Base-by-base conservation (phyloP, 1,140 invertebrate species). In the Drosophila biarmipes region DNA sequence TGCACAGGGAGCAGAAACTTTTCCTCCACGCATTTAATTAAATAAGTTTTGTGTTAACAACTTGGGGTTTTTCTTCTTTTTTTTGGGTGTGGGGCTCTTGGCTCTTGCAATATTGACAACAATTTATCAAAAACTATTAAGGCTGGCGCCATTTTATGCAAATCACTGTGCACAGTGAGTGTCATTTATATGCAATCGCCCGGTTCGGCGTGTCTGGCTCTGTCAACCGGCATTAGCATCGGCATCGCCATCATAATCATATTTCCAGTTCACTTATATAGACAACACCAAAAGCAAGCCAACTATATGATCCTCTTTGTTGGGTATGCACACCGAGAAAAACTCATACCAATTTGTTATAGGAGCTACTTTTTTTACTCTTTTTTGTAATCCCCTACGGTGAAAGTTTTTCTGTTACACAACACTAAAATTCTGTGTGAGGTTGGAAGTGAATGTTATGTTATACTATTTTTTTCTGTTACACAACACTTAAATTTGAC, bases 21-120 rank as follows among this genome's bases (percentile, higher is more conserved):
- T 69, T 59, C 40, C 24, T 27, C 64, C 37, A 56, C 56, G 53
- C 58, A 63, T 69, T 85, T 85, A 85, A 85, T 85, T 85, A 85
- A 85, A 85, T 86, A 85, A 85, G 80, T 85, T 85, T 73, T 56
- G 49, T 45, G 51, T 43, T 74, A 67, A 51, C 63, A 64, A 64
- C 27, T 38, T 8, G 15, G 34, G 24, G 51, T 24, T 53, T 29
- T 61, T 51, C 38, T 46, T 73, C 52, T 45, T 19, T 42, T 58
- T 53, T 59, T 12, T 5, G 7, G 4, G 21, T 6, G 19, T 8
- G 12, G 27, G 11, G 11, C 10, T n/a, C n/a, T n/a, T 15, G 24
- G 24, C 24, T 24, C 29, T 24, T 66, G 45, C 59, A 64, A 80
- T 78, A 67, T 73, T 78, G 78, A 73, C 68, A 73, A 55, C 68